Conservation (phyloP, 1,140 invertebrate genomes). For the Rhagoletis pomonella region DNA sequence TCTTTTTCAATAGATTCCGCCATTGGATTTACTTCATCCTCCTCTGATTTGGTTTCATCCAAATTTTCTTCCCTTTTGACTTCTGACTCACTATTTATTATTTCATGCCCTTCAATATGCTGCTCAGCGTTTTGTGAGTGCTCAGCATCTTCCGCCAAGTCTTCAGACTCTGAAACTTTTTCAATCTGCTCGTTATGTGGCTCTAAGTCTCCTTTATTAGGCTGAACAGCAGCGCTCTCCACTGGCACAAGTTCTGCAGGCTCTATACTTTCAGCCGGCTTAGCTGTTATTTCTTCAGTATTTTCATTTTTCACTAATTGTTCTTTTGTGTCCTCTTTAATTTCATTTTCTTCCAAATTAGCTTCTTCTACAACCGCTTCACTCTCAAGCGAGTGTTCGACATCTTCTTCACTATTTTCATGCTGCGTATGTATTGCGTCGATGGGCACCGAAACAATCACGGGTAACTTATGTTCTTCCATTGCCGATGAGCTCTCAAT, state of each 20-base stretch:
- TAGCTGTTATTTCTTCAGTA: neutral
- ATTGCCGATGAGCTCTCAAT: slow-evolving; percentile 18
- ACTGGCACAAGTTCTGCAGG: neutral
- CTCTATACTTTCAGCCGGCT: neutral
- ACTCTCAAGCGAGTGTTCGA: neutral
- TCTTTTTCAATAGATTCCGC: neutral
- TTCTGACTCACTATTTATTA: neutral
- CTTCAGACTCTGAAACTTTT: neutral
- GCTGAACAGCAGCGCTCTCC: neutral
- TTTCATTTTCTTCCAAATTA: neutral
- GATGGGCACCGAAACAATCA: neutral
- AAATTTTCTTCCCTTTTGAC: slow-evolving; percentile 45
- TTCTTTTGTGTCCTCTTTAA: neutral
- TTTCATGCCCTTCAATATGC: slow-evolving; percentile 17
- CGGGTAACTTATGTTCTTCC: neutral
- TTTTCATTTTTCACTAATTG: neutral
- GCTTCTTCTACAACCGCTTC: slow-evolving; percentile 7
- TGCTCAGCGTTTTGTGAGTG: neutral
- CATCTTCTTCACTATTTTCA: slow-evolving; percentile 23
- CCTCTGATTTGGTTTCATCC: slow-evolving; percentile 2
- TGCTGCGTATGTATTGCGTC: neutral
- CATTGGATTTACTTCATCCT: slow-evolving; percentile 1
- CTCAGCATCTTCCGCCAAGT: neutral
- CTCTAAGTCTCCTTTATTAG: neutral
- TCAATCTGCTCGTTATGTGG: neutral